Evolutionary conservation across 2,797 vertebrate genomes (phyloP).

Genomic region (Australoheros facetus): DNA sequence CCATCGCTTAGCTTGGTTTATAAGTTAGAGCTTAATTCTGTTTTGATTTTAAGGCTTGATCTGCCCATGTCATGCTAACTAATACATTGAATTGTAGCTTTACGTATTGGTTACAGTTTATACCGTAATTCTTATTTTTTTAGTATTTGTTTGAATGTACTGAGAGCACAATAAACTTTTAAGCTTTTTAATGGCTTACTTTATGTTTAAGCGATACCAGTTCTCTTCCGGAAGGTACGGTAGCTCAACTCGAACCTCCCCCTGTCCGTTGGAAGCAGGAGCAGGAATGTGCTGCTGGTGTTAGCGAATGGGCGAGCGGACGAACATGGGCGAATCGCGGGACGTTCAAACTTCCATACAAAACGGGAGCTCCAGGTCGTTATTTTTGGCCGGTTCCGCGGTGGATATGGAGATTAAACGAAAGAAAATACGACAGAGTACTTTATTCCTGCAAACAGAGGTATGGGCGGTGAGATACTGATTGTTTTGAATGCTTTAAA

Average conservation of each 20-base stretch:
- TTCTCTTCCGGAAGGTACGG: neutral
- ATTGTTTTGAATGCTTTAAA: neutral
- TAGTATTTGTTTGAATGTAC: neutral
- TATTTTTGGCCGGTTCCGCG: constrained; percentile 74
- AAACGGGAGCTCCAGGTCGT: constrained; percentile 47
- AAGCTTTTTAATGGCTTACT: neutral
- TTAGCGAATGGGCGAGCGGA: constrained; percentile 33
- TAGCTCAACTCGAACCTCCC: neutral
- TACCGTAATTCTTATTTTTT: neutral
- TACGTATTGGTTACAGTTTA: neutral
- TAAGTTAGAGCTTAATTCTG: neutral
- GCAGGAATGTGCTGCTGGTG: constrained; percentile 7
- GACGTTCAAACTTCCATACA: constrained; percentile 79
- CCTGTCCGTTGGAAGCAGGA: constrained; percentile 10
- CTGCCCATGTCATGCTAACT: neutral
- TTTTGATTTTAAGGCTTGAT: neutral
- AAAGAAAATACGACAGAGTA: constrained; percentile 80
- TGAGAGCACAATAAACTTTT: neutral
- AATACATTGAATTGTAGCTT: neutral
- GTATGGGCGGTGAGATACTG: constrained; percentile 43
- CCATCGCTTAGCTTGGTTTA: neutral
- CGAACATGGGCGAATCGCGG: constrained; percentile 75
- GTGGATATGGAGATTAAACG: constrained; percentile 84
- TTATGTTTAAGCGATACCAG: neutral
- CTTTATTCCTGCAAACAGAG: constrained; percentile 74